phyloP scores from a whole-genome alignment of 2,797 vertebrate species.

The Lacerta viridis region DNA sequence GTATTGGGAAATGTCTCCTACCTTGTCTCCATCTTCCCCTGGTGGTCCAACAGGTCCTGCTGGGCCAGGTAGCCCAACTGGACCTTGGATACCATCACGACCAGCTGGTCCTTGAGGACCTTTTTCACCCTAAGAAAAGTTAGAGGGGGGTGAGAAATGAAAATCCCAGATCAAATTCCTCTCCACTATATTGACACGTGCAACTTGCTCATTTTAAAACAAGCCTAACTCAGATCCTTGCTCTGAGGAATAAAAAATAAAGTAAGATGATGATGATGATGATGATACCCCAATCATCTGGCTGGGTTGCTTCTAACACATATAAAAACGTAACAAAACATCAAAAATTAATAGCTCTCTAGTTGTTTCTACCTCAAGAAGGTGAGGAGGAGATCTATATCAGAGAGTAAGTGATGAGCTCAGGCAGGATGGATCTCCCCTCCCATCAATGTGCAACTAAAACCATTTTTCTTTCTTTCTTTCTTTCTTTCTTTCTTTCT shows the following conservation, averaged over 20 bases:
- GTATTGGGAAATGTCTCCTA: slow-evolving; percentile 68
- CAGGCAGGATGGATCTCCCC: neutral
- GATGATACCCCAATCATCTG: no score
- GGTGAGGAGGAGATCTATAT: neutral
- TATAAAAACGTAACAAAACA: neutral
- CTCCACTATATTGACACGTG: neutral
- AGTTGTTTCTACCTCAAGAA: neutral
- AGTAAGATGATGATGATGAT: neutral
- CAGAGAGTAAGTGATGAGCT: neutral
- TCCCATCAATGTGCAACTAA: neutral
- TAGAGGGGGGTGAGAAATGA: neutral
- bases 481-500: no score
- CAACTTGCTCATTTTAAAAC: neutral
- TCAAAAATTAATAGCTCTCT: no score
- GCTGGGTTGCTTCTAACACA: no score
- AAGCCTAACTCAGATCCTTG: neutral
- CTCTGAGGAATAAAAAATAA: no score
- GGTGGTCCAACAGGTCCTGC: slow-evolving; percentile 96
- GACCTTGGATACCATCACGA: slow-evolving; percentile 97
- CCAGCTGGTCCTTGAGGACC: slow-evolving; percentile 97
- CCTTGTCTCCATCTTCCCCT: slow-evolving; percentile 98
- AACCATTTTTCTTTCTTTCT: no score
- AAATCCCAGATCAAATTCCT: slow-evolving; percentile 30
- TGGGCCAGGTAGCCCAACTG: slow-evolving; percentile 96
- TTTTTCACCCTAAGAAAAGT: slow-evolving; percentile 91